Evolutionary conservation across 2,797 vertebrate genomes (phyloP).

Genomic region (Lepus townsendii): DNA sequence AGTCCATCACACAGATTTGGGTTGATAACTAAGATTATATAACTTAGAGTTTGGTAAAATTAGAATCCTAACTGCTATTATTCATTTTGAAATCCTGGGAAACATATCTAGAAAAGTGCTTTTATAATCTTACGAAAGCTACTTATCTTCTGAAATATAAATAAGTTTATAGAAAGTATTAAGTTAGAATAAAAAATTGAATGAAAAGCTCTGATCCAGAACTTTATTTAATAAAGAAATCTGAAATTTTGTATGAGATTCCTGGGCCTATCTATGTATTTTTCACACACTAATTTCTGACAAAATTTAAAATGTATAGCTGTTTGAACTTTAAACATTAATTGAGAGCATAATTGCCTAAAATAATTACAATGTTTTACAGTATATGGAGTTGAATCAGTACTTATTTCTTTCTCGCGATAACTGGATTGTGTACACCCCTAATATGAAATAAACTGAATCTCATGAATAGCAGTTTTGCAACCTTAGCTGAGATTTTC

Average conservation of each 20-base stretch:
- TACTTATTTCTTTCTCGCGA: constrained; percentile 75
- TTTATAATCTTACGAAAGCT: constrained; percentile 29
- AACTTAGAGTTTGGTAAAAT: not conserved
- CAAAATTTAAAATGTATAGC: constrained; percentile 41
- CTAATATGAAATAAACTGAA: constrained; percentile 81
- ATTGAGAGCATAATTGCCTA: constrained; percentile 80
- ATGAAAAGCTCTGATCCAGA: not conserved
- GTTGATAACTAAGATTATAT: not conserved
- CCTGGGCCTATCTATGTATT: not conserved
- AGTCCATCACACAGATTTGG: not conserved
- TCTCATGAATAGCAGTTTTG: constrained; percentile 80
- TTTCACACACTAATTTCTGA: constrained; percentile 57
- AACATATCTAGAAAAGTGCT: not conserved
- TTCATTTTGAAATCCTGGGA: not conserved
- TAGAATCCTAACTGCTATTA: not conserved
- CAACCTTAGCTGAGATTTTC: constrained; percentile 83
- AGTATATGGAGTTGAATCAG: constrained; percentile 85
- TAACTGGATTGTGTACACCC: constrained; percentile 16
- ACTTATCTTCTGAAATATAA: constrained; percentile 11
- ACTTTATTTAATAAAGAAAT: constrained; percentile 31
- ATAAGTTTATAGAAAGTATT: not conserved
- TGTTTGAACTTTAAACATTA: constrained; percentile 79
- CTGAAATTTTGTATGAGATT: constrained; percentile 46
- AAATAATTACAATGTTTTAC: constrained; percentile 81
- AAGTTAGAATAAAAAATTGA: constrained; percentile 32